Base-by-base conservation (phyloP, 2,797 vertebrate species). In the Amblyraja radiata region DNA sequence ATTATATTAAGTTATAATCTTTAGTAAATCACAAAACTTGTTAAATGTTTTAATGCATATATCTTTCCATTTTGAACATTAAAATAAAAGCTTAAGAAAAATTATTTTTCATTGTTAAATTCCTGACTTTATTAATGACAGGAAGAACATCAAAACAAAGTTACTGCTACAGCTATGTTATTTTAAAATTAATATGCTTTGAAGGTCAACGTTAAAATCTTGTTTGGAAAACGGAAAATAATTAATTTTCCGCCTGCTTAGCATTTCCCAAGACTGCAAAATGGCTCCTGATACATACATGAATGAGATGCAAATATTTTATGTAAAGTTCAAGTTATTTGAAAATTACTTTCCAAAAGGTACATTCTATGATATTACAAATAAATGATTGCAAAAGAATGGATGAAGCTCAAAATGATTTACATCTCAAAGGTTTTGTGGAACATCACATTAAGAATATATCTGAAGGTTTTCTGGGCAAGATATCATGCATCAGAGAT, bases 371-470 rank as follows among this genome's bases (percentile, higher is more conserved):
- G 73, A 8, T 11, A 84, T 83, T 83, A 83, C 65, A 91, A 91
- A 46, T 14, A 46, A 91, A 91, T 54, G 9, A 58, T 76, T 73
- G 90, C 6, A 88, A 88, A 18, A 36, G 16, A 92, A 13, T 58
- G 39, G 90, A n/a, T 21, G 28, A 11, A 76, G 74, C 71, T 28
- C n/a, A 74, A 90, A 92, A 92, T 28, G 39, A 91, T 91, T 58
- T 74, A 58, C 39, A 54, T 74, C 25, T 11, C 39, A 92, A 92
- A 76, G 25, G 39, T 13, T 76, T 46, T 92, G 71, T 92, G 46
- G n/a, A 36, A 68, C 1, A 23, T 76, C 28, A 58, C 25, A 16
- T 58, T 39, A 92, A 54, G 71, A 76, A 74, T 28, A 76, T 76
- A n/a, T 71, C 71, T 92, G 90, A 10, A 25, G 11, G 14, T 46